These are phyloP conservation scores for Burhinus bistriatus DNA, from an alignment of 2,113 vertebrate species.

Conservation along the genomic window DNA sequence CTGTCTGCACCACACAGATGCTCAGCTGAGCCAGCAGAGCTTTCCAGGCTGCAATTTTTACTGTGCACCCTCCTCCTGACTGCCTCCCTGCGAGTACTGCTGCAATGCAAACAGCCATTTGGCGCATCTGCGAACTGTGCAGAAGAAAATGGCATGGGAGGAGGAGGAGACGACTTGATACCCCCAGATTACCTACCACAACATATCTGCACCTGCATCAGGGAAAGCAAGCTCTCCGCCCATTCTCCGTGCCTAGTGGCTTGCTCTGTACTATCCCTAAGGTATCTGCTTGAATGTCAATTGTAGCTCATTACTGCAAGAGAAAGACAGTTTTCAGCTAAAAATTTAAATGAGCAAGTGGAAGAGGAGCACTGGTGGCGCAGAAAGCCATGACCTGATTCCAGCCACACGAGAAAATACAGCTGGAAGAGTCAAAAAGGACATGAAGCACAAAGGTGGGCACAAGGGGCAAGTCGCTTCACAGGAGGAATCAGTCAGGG, in stretches of 20 bases:
- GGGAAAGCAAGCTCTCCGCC: not conserved
- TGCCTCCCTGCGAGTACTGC: not conserved
- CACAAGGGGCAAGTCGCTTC: not conserved
- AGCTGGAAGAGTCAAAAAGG: not conserved
- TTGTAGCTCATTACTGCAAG: not conserved
- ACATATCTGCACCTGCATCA: not conserved
- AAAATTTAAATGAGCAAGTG: not conserved
- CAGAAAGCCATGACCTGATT: not conserved
- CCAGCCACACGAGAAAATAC: not conserved
- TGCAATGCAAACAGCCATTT: not conserved
- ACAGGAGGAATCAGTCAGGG: not conserved
- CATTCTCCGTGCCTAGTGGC: not conserved
- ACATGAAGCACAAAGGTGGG: not conserved
- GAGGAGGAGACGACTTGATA: not conserved
- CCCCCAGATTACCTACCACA: not conserved
- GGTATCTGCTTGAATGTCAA: not conserved
- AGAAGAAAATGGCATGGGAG: not conserved
- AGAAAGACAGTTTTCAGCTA: not conserved
- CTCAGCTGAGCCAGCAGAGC: not conserved
- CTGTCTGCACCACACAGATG: not conserved
- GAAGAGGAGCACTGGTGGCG: not conserved
- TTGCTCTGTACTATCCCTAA: not conserved
- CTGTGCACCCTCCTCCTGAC: not conserved
- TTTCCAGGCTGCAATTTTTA: not conserved
- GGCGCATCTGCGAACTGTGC: not conserved